phyloP scores from a whole-genome alignment of 2,797 vertebrate species.

The Sebastes steindachneri region DNA sequence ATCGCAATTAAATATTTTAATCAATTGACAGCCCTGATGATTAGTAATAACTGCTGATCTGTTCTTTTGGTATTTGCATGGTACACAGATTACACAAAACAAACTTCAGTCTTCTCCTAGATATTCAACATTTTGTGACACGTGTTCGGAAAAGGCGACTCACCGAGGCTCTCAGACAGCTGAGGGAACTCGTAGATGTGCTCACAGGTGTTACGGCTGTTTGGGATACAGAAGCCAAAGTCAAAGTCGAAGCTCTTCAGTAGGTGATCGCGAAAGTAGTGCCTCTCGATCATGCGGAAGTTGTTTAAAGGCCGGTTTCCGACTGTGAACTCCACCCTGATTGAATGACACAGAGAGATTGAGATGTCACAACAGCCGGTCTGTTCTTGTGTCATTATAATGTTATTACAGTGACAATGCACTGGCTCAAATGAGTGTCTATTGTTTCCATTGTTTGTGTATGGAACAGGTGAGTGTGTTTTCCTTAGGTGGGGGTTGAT shows the following conservation, averaged over 20 bases:
- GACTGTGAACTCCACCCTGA: constrained; percentile 94
- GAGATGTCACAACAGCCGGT: not conserved
- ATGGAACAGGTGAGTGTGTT: constrained; percentile 24
- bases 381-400: not conserved
- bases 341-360: not conserved
- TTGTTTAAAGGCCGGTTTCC: constrained; percentile 90
- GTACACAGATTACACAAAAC: not conserved
- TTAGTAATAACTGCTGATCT: not conserved
- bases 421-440: not conserved
- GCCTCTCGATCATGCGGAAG: constrained; percentile 95
- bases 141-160: constrained; percentile 57
- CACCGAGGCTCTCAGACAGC: constrained; percentile 92
- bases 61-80: not conserved
- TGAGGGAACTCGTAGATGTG: constrained; percentile 96
- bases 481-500: constrained; percentile 26
- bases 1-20: no score
- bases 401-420: not conserved
- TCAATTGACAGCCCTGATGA: not conserved
- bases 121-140: not conserved
- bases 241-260: constrained; percentile 97
- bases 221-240: constrained; percentile 96
- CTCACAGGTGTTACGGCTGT: constrained; percentile 93
- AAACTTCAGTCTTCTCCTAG: not conserved
- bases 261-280: constrained; percentile 92
- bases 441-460: constrained; percentile 33